Evolutionary conservation across 2,797 vertebrate genomes (phyloP).

Genomic region (Hybognathus amarus): DNA sequence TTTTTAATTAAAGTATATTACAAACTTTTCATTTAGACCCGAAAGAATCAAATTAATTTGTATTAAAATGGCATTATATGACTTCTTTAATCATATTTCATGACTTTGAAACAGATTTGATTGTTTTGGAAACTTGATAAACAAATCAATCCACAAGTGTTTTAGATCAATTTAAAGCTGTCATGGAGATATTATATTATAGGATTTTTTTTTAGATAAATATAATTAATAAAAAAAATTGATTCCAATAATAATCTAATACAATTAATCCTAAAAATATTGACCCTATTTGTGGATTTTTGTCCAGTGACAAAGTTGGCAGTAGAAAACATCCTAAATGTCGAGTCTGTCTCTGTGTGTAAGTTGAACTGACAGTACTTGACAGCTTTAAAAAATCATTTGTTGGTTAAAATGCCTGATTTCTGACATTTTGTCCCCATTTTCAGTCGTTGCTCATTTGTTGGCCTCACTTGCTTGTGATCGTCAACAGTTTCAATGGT

Average conservation of each 20-base stretch:
- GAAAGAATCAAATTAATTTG: no score
- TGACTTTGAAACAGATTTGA: background rate
- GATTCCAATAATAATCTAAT: background rate
- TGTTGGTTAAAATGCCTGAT: background rate
- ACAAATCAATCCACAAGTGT: background rate
- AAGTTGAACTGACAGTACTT: background rate
- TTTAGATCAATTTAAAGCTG: background rate
- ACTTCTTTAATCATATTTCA: background rate
- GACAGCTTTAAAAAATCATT: background rate
- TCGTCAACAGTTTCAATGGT: background rate
- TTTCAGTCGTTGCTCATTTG: background rate
- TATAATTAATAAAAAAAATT: background rate
- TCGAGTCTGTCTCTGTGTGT: background rate
- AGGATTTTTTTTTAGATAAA: background rate
- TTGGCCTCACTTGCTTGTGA: background rate
- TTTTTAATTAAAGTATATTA: no score
- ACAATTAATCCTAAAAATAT: background rate
- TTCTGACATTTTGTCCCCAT: background rate
- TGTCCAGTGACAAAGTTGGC: background rate
- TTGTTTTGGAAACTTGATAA: background rate
- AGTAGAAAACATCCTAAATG: background rate
- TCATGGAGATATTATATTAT: background rate
- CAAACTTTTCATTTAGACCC: no score
- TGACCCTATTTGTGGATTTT: background rate
- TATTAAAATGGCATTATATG: no score